Conservation (phyloP, 2,797 vertebrate genomes). For the Pipistrellus pipistrellus region DNA sequence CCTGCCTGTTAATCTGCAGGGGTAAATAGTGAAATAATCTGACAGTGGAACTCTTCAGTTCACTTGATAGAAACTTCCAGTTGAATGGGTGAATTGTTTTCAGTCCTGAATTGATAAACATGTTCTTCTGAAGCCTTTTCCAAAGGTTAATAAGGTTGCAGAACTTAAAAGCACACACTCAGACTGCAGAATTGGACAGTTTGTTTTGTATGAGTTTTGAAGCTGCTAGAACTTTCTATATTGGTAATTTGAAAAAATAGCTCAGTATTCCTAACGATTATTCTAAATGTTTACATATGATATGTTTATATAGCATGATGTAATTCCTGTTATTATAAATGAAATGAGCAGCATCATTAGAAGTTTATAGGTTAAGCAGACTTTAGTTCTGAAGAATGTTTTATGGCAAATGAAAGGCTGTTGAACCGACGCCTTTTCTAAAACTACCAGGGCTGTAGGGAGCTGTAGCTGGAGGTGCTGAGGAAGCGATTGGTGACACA, state of each 20-base stretch:
- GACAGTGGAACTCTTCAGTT: background rate
- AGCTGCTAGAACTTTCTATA: slow-evolving; percentile 6
- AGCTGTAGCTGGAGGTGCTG: background rate
- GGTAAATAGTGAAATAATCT: background rate
- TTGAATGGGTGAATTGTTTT: slow-evolving; percentile 23
- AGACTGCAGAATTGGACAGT: background rate
- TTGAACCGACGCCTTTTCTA: background rate
- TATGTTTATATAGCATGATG: background rate
- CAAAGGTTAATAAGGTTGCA: slow-evolving; percentile 50
- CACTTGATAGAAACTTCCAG: background rate
- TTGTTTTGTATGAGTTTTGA: slow-evolving; percentile 51
- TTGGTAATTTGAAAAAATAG: background rate
- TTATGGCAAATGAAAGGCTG: background rate
- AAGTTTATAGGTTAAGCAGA: background rate
- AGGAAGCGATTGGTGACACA: background rate
- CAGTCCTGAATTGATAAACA: background rate
- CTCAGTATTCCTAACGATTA: background rate
- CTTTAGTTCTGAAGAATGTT: background rate
- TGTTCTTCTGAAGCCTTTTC: slow-evolving; percentile 43
- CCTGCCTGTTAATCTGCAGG: background rate
- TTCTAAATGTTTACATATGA: background rate
- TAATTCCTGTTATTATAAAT: slow-evolving; percentile 21
- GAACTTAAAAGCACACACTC: slow-evolving; percentile 36
- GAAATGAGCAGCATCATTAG: background rate
- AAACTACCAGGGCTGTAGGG: background rate